Evolutionary conservation across 2,113 vertebrate genomes (phyloP), one percentile per base, ranked within the genome.

Genomic region (Boulengeromyrus knoepffleri): DNA sequence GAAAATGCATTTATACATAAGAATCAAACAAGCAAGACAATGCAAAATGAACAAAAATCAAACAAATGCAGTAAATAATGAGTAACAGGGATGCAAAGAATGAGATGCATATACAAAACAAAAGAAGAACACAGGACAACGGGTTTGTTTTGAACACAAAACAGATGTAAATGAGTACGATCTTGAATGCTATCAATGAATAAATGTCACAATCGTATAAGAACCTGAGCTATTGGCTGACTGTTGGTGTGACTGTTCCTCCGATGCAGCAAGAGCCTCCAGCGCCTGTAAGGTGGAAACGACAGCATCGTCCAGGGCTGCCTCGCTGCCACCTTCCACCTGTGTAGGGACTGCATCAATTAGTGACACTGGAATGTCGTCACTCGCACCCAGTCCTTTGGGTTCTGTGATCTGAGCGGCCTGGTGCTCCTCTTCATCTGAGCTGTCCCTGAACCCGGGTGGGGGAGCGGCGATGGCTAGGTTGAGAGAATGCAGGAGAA

Each of bases 381-480:
- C 96, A 52, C 92, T 94, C 93, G 84, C 91, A 91, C 87, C 58
- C 90, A 90, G 94, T 91, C 95, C 96, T 94, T 92, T 95, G 92
- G 66, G 94, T 91, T 95, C 95, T 56, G 89, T 94, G 94, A 93
- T 96, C 93, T 31, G 95, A 3, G 39, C 90, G 0, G 93, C 93
- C 91, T 96, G 96, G 92, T 95, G 95, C 93, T 97, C 97, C 36
- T 99, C 98, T 94, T 99, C 98, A 58, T 99, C 98, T 0, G 97
- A 97, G 92, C 97, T 98, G 94, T 99, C 98, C 91, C 97, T 95
- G 92, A 99, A 99, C 84, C 98, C 98, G 36, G 97, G 98, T 0
- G 98, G 98, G 0, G 98, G 98, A 12, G 98, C 98, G 3, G 98
- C 98, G 1, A 99, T 99, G 27, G 98, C 98, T 90, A 98, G 96